phyloP scores from a whole-genome alignment of 1,140 invertebrate species.

The Trachymyrmex cornetzi region DNA sequence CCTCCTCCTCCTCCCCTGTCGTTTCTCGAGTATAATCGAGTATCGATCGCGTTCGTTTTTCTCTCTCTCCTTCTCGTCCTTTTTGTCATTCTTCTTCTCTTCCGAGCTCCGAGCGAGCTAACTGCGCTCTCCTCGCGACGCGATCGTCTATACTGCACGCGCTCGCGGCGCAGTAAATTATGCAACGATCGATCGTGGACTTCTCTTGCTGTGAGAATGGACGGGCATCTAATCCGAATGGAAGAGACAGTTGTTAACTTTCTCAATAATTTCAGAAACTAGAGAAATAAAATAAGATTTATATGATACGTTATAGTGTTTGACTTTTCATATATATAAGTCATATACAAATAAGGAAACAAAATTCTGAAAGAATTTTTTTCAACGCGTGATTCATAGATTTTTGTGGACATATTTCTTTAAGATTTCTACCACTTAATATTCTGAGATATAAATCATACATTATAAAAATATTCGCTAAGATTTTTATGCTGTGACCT shows the following conservation, averaged over 20 bases:
- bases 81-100: slow-evolving; percentile 22
- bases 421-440: neutral
- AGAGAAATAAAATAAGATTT: neutral
- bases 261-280: slow-evolving; percentile 32
- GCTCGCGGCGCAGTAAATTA: slow-evolving; percentile 58
- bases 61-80: neutral
- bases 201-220: slow-evolving; percentile 38
- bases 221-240: slow-evolving; percentile 35
- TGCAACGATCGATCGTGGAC: slow-evolving; percentile 62
- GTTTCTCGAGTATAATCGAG: slow-evolving; percentile 17
- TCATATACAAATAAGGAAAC: neutral
- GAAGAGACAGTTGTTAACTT: slow-evolving; percentile 41
- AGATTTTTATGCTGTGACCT: neutral
- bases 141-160: slow-evolving; percentile 36
- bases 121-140: slow-evolving; percentile 41
- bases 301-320: neutral
- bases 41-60: slow-evolving; percentile 35
- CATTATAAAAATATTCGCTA: neutral
- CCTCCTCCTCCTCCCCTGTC: neutral
- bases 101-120: slow-evolving; percentile 9
- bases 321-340: slow-evolving; percentile 5
- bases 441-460: neutral
- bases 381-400: neutral
- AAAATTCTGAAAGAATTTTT: slow-evolving; percentile 21
- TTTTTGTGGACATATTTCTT: neutral